A percentile compares a stretch with the other conserved stretches of the same genome.
Evolutionary conservation across 2,113 vertebrate genomes (phyloP).

Genomic region (Mesembrinibis cayennensis): DNA sequence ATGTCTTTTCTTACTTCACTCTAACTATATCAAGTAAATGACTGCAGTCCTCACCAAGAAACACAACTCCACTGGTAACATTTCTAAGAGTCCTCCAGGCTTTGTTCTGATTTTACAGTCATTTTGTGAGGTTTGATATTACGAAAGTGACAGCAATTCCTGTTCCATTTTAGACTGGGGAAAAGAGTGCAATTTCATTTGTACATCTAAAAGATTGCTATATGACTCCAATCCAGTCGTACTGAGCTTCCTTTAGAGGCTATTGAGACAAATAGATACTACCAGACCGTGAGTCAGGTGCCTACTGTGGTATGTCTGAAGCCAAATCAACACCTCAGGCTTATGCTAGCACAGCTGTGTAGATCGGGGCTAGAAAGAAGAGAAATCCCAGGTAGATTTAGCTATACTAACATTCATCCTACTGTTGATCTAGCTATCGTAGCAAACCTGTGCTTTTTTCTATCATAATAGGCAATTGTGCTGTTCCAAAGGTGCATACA

Average conservation of each 20-base stretch:
- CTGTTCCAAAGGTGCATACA: not conserved
- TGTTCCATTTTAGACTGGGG: not conserved
- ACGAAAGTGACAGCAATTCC: constrained; percentile 31
- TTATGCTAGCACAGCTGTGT: not conserved
- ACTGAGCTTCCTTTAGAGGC: not conserved
- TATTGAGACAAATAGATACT: constrained; percentile 8
- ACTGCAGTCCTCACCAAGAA: not conserved
- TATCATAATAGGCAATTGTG: not conserved
- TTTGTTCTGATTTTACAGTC: constrained; percentile 17
- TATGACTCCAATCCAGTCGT: not conserved
- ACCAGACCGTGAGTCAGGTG: not conserved
- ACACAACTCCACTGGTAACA: not conserved
- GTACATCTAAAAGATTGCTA: constrained; percentile 5
- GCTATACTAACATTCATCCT: not conserved
- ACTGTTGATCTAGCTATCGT: not conserved
- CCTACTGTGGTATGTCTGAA: not conserved
- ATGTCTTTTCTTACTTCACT: not conserved
- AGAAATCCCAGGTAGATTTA: not conserved
- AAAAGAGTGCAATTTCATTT: constrained; percentile 5
- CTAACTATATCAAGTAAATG: not conserved
- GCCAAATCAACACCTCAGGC: not conserved
- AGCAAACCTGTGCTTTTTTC: not conserved
- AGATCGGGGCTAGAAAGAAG: not conserved
- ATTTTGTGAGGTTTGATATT: not conserved
- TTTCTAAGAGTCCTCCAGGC: not conserved